Percentiles rank a stretch among this genome's conserved stretches.
Conservation (phyloP, 2,113 vertebrate species). For the Ciconia stormi region DNA sequence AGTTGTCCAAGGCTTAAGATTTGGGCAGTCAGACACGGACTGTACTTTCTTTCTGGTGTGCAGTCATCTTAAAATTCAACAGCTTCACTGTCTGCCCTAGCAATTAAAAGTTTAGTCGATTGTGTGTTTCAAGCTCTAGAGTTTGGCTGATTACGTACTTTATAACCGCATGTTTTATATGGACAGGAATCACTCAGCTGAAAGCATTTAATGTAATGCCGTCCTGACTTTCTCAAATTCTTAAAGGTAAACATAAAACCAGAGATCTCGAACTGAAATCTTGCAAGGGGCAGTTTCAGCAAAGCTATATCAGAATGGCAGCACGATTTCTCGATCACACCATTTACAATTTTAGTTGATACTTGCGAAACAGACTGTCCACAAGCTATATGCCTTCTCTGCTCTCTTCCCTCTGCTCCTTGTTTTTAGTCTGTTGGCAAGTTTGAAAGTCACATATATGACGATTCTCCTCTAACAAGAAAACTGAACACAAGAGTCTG, state of each 20-base stretch:
- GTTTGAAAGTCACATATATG: background rate
- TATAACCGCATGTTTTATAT: background rate
- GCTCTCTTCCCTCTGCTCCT: background rate
- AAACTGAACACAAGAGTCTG: background rate
- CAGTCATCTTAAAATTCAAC: background rate
- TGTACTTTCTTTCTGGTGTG: background rate
- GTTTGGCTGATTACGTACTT: background rate
- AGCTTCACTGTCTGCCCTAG: background rate
- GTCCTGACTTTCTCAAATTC: background rate
- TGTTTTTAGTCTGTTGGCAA: background rate
- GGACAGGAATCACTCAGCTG: background rate
- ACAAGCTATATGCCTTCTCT: background rate
- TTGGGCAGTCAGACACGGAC: background rate
- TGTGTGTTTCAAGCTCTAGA: background rate
- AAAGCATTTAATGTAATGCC: background rate
- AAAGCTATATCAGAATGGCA: background rate
- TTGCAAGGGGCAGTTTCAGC: background rate
- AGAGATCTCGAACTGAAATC: background rate
- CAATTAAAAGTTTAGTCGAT: background rate
- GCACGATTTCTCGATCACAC: background rate
- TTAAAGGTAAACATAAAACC: background rate
- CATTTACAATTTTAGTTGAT: background rate
- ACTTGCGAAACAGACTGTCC: background rate
- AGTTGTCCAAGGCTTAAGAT: background rate
- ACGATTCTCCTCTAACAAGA: background rate